These are phyloP conservation scores for Habroteleia sp. DNA, from an alignment of 2,888 invertebrate genomes.

Conservation along the genomic window DNA sequence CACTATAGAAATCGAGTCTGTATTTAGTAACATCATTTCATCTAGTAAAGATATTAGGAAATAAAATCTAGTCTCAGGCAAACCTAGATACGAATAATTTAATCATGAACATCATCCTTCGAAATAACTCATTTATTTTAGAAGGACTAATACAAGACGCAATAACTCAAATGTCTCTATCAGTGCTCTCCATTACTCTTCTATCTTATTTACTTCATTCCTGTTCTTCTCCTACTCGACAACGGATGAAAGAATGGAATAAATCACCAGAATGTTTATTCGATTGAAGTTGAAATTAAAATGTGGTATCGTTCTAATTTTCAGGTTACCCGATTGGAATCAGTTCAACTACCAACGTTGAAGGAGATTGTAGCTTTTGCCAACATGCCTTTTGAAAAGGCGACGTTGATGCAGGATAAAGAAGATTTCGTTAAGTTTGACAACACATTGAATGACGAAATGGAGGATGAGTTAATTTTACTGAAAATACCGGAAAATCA, in stretches of 20 bases:
- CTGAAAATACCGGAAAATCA: conserved; percentile 14
- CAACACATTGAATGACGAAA: conserved; percentile 18
- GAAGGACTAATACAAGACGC: conserved; percentile 34
- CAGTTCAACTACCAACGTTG: conserved; percentile 73
- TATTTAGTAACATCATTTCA: conserved; percentile 76
- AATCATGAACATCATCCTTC: conserved; percentile 29
- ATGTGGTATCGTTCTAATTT: conserved; percentile 74
- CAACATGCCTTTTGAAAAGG: conserved; percentile 28
- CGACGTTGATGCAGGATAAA: neutral
- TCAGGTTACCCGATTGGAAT: conserved; percentile 75
- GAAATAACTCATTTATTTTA: conserved; percentile 24
- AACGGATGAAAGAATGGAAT: conserved; percentile 51
- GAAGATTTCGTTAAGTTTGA: conserved; percentile 18
- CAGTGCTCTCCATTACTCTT: conserved; percentile 8
- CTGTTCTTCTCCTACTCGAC: conserved; percentile 61
- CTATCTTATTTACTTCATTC: conserved; percentile 54
- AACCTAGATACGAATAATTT: conserved; percentile 25
- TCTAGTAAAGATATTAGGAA: conserved; percentile 45
- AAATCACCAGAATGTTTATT: conserved; percentile 28
- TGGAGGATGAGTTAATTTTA: conserved; percentile 28
- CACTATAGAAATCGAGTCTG: conserved; percentile 79
- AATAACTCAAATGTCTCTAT: conserved; percentile 25
- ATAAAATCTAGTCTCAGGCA: conserved; percentile 63
- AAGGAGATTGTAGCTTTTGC: conserved; percentile 74
- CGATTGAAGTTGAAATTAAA: conserved; percentile 48